These are phyloP conservation scores for Apostichopus leukothele DNA, from an alignment of 53 echinoderm and acorn worm genomes.

Conservation along the genomic window DNA sequence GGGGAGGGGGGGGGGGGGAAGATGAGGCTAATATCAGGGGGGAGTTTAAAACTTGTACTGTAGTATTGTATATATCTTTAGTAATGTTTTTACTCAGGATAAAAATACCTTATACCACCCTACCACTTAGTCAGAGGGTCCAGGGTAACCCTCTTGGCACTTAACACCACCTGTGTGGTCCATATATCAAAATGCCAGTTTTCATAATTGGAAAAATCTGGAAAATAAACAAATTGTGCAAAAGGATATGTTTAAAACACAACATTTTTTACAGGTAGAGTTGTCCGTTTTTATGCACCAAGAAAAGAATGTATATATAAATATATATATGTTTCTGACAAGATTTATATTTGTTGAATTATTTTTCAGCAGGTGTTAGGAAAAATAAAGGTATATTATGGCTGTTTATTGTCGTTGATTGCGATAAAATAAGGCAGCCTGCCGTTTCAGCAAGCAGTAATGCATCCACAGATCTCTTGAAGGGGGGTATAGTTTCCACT, in stretches of 20 bases:
- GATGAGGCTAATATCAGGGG: no score
- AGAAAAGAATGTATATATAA: no score
- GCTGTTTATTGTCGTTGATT: neutral
- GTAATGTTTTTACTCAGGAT: no score
- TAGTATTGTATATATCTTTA: no score
- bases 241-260: neutral
- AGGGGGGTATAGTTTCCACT: neutral
- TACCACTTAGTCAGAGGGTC: neutral
- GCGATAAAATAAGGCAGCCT: neutral
- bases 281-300: no score
- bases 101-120: no score
- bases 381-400: neutral
- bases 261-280: no score
- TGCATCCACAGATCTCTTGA: neutral
- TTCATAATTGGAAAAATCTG: neutral
- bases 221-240: neutral
- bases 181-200: neutral
- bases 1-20: no score
- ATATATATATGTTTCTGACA: no score
- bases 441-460: neutral
- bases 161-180: constrained; percentile 30
- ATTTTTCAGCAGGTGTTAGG: neutral
- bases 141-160: neutral
- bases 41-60: no score
- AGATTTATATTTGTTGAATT: neutral